These are phyloP conservation scores for Drosophila basisetae DNA, from an alignment of 2,888 invertebrate species.

Conservation along the genomic window DNA sequence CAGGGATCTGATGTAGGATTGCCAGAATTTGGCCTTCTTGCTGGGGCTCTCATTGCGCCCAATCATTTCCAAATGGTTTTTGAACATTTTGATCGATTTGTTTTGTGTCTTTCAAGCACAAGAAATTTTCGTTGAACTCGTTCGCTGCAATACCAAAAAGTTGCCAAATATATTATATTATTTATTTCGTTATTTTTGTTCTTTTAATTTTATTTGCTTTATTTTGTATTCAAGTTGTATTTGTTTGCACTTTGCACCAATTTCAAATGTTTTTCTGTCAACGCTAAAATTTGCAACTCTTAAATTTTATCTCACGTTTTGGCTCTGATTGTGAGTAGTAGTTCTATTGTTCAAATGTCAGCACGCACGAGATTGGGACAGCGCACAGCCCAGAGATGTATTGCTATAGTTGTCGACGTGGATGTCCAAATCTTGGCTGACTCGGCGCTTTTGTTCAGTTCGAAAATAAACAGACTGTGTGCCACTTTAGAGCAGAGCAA, in stretches of 20 bases:
- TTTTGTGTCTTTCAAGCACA: constrained; percentile 82
- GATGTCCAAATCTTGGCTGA: constrained; percentile 61
- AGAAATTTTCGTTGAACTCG: constrained; percentile 88
- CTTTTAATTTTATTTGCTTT: constrained; percentile 1
- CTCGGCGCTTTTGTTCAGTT: constrained; percentile 70
- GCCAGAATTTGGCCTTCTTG: constrained; percentile 97
- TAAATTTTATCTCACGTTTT: constrained; percentile 51
- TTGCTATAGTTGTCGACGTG: constrained; percentile 24
- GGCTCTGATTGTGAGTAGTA: constrained; percentile 30
- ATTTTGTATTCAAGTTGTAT: neutral
- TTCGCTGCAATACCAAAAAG: constrained; percentile 87
- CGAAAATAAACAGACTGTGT: constrained; percentile 81
- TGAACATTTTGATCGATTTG: constrained; percentile 93
- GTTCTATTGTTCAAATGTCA: constrained; percentile 63
- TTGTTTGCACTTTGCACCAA: constrained; percentile 53
- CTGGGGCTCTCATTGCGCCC: constrained; percentile 96
- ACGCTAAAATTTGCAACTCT: constrained; percentile 32
- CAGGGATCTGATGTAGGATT: constrained; percentile 95
- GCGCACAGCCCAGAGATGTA: constrained; percentile 29
- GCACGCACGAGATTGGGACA: constrained; percentile 61
- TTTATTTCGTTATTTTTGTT: constrained; percentile 13
- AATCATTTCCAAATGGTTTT: constrained; percentile 96
- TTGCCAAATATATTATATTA: constrained; percentile 29
- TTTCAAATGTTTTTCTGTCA: constrained; percentile 49
- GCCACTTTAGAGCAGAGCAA: constrained; percentile 73